Percentiles rank a stretch among this genome's conserved stretches.
Evolutionary conservation across 2,797 vertebrate genomes (phyloP).

Genomic region (Pangasius djambal): DNA sequence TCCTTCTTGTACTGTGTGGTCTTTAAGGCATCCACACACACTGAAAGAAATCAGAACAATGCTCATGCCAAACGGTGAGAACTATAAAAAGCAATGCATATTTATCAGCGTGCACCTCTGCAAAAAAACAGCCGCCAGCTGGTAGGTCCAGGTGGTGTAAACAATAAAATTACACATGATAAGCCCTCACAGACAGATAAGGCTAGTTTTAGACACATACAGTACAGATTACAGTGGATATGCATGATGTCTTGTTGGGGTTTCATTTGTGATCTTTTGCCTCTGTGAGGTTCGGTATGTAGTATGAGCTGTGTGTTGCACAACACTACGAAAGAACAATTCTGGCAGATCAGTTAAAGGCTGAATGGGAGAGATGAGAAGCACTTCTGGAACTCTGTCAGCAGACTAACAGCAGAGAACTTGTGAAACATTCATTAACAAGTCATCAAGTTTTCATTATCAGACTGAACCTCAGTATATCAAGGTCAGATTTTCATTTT

Average conservation of each 20-base stretch:
- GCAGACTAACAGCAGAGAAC: conserved; percentile 45
- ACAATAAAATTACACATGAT: conserved; percentile 15
- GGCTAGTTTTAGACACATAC: background rate
- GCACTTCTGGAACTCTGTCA: conserved; percentile 33
- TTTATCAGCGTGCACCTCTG: conserved; percentile 9
- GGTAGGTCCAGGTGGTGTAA: conserved; percentile 28
- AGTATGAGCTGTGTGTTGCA: background rate
- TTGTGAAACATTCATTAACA: conserved; percentile 16
- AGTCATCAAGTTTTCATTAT: conserved; percentile 18
- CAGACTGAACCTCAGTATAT: conserved; percentile 38
- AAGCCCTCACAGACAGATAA: background rate
- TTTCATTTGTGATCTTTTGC: background rate
- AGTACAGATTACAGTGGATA: background rate
- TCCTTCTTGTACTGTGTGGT: conserved; percentile 1
- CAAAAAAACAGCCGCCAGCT: conserved; percentile 14
- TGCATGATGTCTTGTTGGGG: background rate
- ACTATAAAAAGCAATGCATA: conserved; percentile 29
- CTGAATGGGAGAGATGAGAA: conserved; percentile 24
- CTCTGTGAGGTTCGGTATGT: background rate
- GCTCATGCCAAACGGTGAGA: background rate
- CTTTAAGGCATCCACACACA: background rate
- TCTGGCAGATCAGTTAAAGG: conserved; percentile 6
- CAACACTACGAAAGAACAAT: conserved; percentile 19
- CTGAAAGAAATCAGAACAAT: conserved; percentile 4
- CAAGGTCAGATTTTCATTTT: conserved; percentile 9